Base-by-base conservation (phyloP, 30 jellyfish, hydroid and myxozoan genomes). In the Chrysaora quinquecirrha region DNA sequence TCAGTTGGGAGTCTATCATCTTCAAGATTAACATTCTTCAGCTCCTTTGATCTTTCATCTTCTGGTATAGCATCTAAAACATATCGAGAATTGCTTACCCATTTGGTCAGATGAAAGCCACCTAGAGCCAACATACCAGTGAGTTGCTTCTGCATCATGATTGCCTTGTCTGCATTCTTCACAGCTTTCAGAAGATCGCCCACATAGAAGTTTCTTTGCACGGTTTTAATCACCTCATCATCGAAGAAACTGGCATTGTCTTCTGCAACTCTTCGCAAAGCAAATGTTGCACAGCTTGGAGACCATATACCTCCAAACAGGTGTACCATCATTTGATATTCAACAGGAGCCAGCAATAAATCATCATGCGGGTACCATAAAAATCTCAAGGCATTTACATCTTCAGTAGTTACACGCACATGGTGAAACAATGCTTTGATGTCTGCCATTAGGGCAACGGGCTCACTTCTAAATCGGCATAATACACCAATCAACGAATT, bases 361-460 rank as follows among this genome's bases (percentile, higher is more conserved):
- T 79, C 73, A 24, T 64, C 90, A 24, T 32, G 65, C 18, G 71
- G 83, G 48, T 70, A 64, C 90, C 84, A 79, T 1, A 79, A 7
- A 32, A 64, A 79, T 20, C 85, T 70, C 48, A 73, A 33, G 19
- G 74, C 74, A 48, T 73, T 67, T 3, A 19, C 30, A 25, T 79
- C 83, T 0, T 62, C 73, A 34, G 56, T 0, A 16, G 62, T 28
- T 58, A 79, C 90, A 4, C 90, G 50, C 63, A 79, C 90, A 73
- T 79, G 90, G 32, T 43, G 73, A 31, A 79, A 79, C 90, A 79
- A 62, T 79, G 90, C 90, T 79, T 79, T 73, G 16, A 79, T 58
- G 34, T 79, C 83, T 10, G 74, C 83, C 73, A 64, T 64, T 0
- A 79, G 83, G 72, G 84, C 83, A 25, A 46, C 24, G 30, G 75